Base-by-base conservation (phyloP, 2,888 invertebrate species). In the Coelopa pilipes region DNA sequence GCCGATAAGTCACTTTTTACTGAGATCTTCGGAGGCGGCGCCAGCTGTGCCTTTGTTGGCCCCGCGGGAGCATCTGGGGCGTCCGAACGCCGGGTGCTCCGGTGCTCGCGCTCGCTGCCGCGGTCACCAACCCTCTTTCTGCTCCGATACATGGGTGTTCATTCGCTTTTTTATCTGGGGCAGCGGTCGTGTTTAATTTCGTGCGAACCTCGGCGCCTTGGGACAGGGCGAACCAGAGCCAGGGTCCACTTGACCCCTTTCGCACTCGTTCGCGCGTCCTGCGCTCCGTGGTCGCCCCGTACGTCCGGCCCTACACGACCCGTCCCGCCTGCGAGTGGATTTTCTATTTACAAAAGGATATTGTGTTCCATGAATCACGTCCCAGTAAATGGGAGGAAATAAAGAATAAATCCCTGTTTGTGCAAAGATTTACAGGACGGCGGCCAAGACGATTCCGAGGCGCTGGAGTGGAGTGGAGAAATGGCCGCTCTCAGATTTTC, bases 301-400 rank as follows among this genome's bases (percentile, higher is more conserved):
- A 19, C 3, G 19, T 49, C 11, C 1, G 19, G 19, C 21, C 1
- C 15, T 19, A n/a, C 1, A n/a, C 17, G 19, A n/a, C 1, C 17
- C 1, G 34, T 34, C 45, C 17, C 5, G 19, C 12, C 55, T 68
- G 9, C 13, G 13, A 53, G 10, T 70, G 24, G 47, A 53, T 73
- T 63, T 65, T 45, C 62, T 71, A 74, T 76, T 76, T 76, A 70
- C 70, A 19, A 81, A 78, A 83, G 82, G 82, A 83, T 83, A 83
- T 83, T 83, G 81, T 77, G 74, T 76, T 79, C 79, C 79, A 79
- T 83, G 82, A 83, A 83, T 83, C 82, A 83, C 81, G 81, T 81
- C 79, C 71, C 49, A 55, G 68, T 57, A 53, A 71, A 79, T 76
- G 78, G 67, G 75, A 75, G 62, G 53, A 69, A 73, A 72, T 60